Evolutionary conservation across 2,113 vertebrate genomes (phyloP), one percentile per base, ranked within the genome.

Genomic region (Xenus cinereus): DNA sequence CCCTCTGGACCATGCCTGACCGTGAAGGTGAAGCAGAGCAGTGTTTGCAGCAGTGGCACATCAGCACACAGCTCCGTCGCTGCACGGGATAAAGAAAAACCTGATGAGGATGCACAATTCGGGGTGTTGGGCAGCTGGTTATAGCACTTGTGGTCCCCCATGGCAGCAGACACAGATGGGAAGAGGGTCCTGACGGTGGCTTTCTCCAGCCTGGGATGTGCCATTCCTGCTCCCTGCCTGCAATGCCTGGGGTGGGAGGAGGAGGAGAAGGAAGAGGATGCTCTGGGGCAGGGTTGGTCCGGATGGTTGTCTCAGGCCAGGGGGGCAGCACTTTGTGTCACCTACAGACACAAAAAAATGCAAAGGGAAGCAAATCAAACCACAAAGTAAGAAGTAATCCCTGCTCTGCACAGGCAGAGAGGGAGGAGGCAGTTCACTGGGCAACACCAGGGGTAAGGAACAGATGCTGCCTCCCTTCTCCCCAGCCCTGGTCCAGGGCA

Each of bases 51-150:
- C 0, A 14, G 26, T 10, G 68, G 20, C 7, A 2, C 35, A 11
- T 39, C 76, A 15, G 13, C 7, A 0, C 32, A 0, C 17, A 28
- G 67, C 76, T 54, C 71, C 5, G 1, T 15, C 4, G 2, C 75
- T 7, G 9, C 30, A 2, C 4, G n/a, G n/a, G 35, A 12, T 10
- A 1, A 35, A 13, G 39, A 10, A 5, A 2, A 20, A 28, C 20
- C 62, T 5, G 26, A n/a, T 0, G 2, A 1, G 3, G 35, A 6
- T 19, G 57, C 64, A 0, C 9, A 15, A 28, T 48, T 41, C 0
- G 1, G 67, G 9, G 14, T 1, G 0, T 17, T 20, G 64, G 72
- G 69, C 43, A 28, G 62, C 51, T 7, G 62, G 12, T 33, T 22
- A 6, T 4, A 12, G 37, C 62, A 60, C 14, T 27, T 10, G 22